These are phyloP conservation scores for Apostichopus leukothele DNA, from an alignment of 53 echinoderm and acorn worm species.

Conservation along the genomic window DNA sequence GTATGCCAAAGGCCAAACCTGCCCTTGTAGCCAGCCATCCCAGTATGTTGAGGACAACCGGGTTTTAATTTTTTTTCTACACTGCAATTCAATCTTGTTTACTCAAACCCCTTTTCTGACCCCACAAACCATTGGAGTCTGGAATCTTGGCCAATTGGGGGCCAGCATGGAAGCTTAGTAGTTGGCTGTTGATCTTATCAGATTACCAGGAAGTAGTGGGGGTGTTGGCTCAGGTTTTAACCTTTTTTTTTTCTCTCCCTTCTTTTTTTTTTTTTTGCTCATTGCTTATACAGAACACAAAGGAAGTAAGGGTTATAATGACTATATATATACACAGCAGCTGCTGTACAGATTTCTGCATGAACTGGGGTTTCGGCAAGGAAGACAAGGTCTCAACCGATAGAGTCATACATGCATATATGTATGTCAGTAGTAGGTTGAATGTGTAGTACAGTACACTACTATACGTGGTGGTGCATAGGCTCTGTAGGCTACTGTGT, in stretches of 20 bases:
- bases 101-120: constrained; percentile 50
- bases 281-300: constrained; percentile 28
- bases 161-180: constrained; percentile 6
- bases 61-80: no score
- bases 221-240: constrained; percentile 44
- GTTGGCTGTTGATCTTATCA: constrained; percentile 44
- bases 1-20: constrained; percentile 52
- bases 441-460: no score
- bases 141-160: constrained; percentile 55
- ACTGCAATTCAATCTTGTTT: constrained; percentile 43
- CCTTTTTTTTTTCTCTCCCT: not conserved
- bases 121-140: constrained; percentile 48
- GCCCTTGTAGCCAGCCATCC: constrained; percentile 11
- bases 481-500: no score
- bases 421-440: no score
- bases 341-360: constrained; percentile 34
- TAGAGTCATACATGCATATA: no score
- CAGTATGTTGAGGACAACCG: not conserved
- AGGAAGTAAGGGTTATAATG: constrained; percentile 21
- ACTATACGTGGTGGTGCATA: no score
- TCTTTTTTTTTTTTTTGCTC: not conserved
- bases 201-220: constrained; percentile 53
- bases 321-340: not conserved
- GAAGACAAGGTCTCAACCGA: not conserved
- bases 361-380: constrained; percentile 22